Evolutionary conservation across 2,113 vertebrate genomes (phyloP).

Genomic region (Tetraodon nigroviridis): DNA sequence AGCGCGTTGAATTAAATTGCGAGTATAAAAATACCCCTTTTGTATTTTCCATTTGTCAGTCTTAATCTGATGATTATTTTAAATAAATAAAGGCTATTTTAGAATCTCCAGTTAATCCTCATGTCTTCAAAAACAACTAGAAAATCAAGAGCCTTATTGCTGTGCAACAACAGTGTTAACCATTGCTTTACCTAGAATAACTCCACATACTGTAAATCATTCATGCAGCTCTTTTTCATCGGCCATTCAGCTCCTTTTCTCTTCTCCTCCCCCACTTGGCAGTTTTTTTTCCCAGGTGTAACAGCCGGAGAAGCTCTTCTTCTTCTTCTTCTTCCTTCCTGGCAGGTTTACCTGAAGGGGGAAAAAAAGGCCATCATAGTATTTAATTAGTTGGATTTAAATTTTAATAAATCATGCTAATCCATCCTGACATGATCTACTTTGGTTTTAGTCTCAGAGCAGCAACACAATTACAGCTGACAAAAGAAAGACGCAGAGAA

Average conservation of each 20-base stretch:
- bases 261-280: background rate
- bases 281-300: slow-evolving; percentile 22
- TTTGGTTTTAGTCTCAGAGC: slow-evolving; percentile 53
- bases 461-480: slow-evolving; percentile 66
- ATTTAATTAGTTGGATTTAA: slow-evolving; percentile 56
- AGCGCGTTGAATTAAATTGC: no score
- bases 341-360: slow-evolving; percentile 24
- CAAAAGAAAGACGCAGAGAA: slow-evolving; percentile 37
- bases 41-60: no score
- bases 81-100: no score
- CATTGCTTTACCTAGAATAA: no score
- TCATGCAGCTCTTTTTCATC: no score
- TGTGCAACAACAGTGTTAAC: no score
- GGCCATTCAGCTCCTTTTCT: background rate
- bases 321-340: slow-evolving; percentile 5
- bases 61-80: no score
- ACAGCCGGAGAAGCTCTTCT: slow-evolving; percentile 13
- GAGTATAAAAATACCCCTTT: no score
- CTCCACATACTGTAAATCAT: no score
- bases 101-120: no score
- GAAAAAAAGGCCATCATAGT: slow-evolving; percentile 36
- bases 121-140: no score
- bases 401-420: slow-evolving; percentile 59
- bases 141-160: no score
- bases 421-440: slow-evolving; percentile 59